phyloP scores from a whole-genome alignment of 2,888 invertebrate genomes.

The Hylaea fasciaria region DNA sequence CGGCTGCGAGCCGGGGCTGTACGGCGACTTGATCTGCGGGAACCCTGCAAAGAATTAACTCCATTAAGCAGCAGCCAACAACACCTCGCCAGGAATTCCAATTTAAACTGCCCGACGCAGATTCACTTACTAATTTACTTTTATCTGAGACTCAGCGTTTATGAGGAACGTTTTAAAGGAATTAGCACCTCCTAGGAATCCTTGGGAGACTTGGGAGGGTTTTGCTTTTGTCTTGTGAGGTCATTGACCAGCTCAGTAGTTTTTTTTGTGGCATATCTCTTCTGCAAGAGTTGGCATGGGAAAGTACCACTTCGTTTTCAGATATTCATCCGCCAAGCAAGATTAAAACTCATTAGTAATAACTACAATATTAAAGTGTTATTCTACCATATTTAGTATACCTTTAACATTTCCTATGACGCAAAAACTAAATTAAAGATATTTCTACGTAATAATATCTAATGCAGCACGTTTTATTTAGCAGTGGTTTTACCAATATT shows the following conservation, averaged over 20 bases:
- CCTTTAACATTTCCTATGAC: too few species aligned
- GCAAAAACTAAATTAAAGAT: too few species aligned
- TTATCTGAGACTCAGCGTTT: constrained; percentile 18
- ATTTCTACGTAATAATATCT: too few species aligned
- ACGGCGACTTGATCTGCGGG: constrained; percentile 87
- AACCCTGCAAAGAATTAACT: constrained; percentile 79
- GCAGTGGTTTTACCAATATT: too few species aligned
- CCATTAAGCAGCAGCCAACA: constrained; percentile 65
- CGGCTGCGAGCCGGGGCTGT: constrained; percentile 85
- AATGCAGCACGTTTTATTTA: too few species aligned
- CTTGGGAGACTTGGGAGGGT: background rate
- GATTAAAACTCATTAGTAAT: too few species aligned
- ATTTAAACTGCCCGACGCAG: constrained; percentile 54
- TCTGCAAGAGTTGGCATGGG: too few species aligned
- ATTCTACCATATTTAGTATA: too few species aligned
- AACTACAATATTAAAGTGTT: too few species aligned
- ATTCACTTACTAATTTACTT: constrained; percentile 37
- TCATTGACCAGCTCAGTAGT: background rate
- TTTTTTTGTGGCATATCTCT: background rate
- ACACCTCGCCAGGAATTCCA: constrained; percentile 54
- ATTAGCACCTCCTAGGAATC: constrained; percentile 6
- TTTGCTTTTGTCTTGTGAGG: background rate
- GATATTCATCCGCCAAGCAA: too few species aligned
- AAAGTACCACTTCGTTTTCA: too few species aligned
- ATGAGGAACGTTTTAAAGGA: constrained; percentile 7